Evolutionary conservation across 2,888 invertebrate genomes (phyloP).

Genomic region (Pyrgus malvae): DNA sequence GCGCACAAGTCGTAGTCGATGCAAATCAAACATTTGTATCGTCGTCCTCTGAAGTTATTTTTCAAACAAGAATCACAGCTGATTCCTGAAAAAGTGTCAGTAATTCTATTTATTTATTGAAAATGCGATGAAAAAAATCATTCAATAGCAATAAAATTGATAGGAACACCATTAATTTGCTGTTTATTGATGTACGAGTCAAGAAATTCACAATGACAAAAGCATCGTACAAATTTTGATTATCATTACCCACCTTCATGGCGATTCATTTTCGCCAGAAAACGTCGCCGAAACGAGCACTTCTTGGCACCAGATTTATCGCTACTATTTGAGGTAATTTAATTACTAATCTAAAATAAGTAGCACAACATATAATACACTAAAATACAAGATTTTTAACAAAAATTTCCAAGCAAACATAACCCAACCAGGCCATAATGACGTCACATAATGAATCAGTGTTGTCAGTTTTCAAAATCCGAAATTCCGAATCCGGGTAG

Average conservation of each 20-base stretch:
- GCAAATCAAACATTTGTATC: constrained; percentile 99
- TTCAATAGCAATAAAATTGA: constrained; percentile 1
- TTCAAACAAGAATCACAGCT: constrained; percentile 99
- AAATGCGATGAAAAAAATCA: constrained; percentile 2
- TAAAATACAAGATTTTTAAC: constrained; percentile 84
- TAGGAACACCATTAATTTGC: constrained; percentile 16
- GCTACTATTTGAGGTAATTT: constrained; percentile 76
- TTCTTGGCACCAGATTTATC: constrained; percentile 75
- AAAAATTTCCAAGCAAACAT: constrained; percentile 86
- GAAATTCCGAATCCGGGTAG: too few species aligned
- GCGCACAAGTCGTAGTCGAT: constrained; percentile 99
- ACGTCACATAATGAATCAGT: constrained; percentile 77
- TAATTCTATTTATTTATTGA: constrained; percentile 34
- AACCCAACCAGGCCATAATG: constrained; percentile 87
- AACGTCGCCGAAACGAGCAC: constrained; percentile 69
- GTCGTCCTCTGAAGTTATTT: constrained; percentile 97
- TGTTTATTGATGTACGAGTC: constrained; percentile 49
- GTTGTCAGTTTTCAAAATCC: too few species aligned
- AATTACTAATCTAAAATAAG: constrained; percentile 79
- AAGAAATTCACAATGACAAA: constrained; percentile 71
- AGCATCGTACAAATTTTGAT: constrained; percentile 80
- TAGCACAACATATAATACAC: constrained; percentile 82
- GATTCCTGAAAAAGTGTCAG: constrained; percentile 89
- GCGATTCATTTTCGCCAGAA: constrained; percentile 91
- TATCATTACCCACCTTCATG: constrained; percentile 93